Conservation (phyloP, 2,888 invertebrate genomes). For the Eilema depressum region DNA sequence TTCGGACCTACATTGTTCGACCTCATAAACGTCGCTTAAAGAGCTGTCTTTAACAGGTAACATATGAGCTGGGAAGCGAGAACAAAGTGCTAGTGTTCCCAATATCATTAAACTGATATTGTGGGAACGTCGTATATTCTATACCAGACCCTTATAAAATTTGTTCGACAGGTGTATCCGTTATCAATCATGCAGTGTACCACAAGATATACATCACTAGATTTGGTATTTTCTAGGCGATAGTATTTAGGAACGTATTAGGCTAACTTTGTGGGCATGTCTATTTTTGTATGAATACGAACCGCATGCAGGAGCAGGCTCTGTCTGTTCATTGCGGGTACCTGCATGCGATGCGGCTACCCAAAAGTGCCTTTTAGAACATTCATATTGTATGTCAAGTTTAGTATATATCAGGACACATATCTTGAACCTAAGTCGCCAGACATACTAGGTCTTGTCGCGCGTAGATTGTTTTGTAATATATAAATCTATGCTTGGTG, state of each 20-base stretch:
- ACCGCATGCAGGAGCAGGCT: too few species aligned
- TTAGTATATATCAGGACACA: too few species aligned
- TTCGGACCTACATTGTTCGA: slow-evolving; percentile 1
- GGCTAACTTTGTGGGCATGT: too few species aligned
- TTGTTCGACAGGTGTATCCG: slow-evolving; percentile 45
- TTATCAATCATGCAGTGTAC: not conserved
- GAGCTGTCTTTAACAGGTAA: slow-evolving; percentile 9
- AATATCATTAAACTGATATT: slow-evolving; percentile 21
- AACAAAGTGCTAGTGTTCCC: slow-evolving; percentile 13
- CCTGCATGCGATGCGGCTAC: too few species aligned
- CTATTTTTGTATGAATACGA: too few species aligned
- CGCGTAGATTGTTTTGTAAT: too few species aligned
- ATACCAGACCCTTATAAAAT: slow-evolving; percentile 41
- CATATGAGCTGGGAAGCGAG: slow-evolving; percentile 10
- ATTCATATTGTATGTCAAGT: too few species aligned
- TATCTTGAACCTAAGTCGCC: too few species aligned
- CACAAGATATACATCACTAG: not conserved
- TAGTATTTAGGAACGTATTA: not conserved
- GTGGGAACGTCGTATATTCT: slow-evolving; percentile 27
- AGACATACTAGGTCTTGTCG: too few species aligned
- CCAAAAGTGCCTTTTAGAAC: too few species aligned
- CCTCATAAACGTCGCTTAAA: slow-evolving; percentile 4
- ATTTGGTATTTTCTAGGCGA: not conserved
- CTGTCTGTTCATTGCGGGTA: too few species aligned
- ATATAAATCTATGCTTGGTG: too few species aligned